These are phyloP conservation scores for Sialia sialis DNA, from an alignment of 2,113 vertebrate genomes.

Conservation along the genomic window DNA sequence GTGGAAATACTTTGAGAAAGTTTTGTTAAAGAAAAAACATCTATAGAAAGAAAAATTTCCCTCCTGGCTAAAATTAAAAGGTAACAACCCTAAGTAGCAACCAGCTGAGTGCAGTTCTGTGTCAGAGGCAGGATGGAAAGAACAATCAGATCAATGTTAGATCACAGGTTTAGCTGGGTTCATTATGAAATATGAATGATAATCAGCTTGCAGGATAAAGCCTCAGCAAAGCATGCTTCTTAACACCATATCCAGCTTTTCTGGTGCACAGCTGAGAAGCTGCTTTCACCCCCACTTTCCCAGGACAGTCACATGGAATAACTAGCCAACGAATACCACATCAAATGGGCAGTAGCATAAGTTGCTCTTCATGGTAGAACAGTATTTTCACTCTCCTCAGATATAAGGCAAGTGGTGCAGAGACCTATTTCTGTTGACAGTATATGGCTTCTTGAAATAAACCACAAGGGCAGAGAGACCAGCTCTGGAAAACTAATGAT, in stretches of 20 bases:
- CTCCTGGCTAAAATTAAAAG: neutral
- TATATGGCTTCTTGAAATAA: neutral
- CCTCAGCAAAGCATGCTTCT: neutral
- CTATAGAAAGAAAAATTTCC: neutral
- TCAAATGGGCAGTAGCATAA: neutral
- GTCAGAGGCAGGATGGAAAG: neutral
- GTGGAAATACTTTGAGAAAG: neutral
- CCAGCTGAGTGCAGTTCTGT: neutral
- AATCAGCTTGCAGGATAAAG: neutral
- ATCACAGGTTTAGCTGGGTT: neutral
- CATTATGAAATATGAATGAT: neutral
- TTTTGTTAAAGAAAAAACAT: neutral
- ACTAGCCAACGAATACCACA: neutral
- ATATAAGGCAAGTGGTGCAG: neutral
- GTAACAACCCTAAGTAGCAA: neutral
- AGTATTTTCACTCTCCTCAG: neutral
- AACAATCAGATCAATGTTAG: neutral
- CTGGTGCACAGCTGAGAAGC: neutral
- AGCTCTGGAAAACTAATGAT: neutral
- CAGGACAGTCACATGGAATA: neutral
- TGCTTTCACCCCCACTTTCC: neutral
- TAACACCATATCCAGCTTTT: neutral
- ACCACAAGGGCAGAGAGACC: neutral
- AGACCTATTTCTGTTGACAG: neutral
- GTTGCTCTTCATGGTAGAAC: neutral